Evolutionary conservation across 2,797 vertebrate genomes (phyloP), one percentile per base, ranked within the genome.

Genomic region (Discoglossus pictus): DNA sequence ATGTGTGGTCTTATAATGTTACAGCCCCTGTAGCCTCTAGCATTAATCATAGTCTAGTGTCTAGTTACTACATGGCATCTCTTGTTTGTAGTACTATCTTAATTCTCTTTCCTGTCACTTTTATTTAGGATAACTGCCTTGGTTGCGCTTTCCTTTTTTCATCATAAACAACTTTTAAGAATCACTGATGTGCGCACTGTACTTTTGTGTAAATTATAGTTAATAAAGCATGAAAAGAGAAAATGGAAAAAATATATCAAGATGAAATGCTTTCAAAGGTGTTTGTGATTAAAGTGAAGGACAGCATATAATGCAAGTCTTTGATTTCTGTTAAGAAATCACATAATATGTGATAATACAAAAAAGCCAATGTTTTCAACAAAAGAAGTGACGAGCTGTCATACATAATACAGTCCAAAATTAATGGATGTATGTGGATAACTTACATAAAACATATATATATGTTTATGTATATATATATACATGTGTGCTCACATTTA

Each of bases 91-190:
- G 25, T 35, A 27, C 25, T 42, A 60, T 60, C 56, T 60, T 60
- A 46, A 60, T 46, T 46, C 55, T 12, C 42, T 46, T 34, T 43
- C 42, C 56, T 60, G 56, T 60, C 56, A 4, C 15, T 17, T 46
- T 35, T 46, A 60, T 60, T 60, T 60, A 46, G 43, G 25, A 20
- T 34, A 23, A 60, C 12, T 46, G 56, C 56, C 42, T 60, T 13
- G 2, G 12, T 27, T 11, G 24, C 18, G 21, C 36, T 47, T 59
- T 46, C 43, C n/a, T n/a, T 34, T 35, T 60, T 40, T 44, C 15
- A 34, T 60, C 27, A 46, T 60, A 60, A 60, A 60, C 56, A 60
- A 34, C 42, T 42, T 60, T 31, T 47, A 47, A 34, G 17, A 53
- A 60, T 35, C 40, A 46, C 5, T 35, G 23, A 60, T 46, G 56